Base-by-base conservation (phyloP, 2,113 vertebrate species). In the Theristicus caerulescens region DNA sequence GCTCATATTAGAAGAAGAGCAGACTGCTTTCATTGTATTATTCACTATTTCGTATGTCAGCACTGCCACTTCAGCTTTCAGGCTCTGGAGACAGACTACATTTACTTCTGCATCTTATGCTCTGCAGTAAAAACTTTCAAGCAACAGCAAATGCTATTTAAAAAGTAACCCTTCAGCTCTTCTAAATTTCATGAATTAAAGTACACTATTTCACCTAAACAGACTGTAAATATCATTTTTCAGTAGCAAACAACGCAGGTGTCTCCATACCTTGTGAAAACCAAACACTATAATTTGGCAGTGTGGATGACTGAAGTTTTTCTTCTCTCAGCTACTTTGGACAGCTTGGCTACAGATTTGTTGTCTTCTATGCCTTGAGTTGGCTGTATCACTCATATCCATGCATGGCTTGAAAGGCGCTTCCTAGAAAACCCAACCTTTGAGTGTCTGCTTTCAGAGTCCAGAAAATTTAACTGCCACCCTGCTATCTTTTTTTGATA, bases 11-110 rank as follows among this genome's bases (percentile, higher is more conserved):
- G 62, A 84, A 92, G 85, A 80, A 93, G 32, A 97, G 78, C 91
- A 94, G 91, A 70, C 78, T 79, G 16, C 77, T 91, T 93, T 94
- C 86, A 91, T 90, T 87, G 86, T 97, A 91, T 97, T 95, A 88
- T 94, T 95, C 96, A 91, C 93, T 89, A 34, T 89, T 94, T 94
- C 0, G 0, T 76, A 93, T 96, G 93, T 94, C 89, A 95, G 54
- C 54, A 69, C 62, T 83, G 91, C 74, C 73, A 94, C 70, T 93
- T 88, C 25, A 82, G 78, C 70, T 95, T 94, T 91, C 89, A 82
- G 42, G 57, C 82, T 81, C 72, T 57, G 47, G 29, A 95, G 77
- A 65, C 61, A 87, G 83, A 42, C 67, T 82, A 6, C 62, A 46
- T 94, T 94, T 95, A 62, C 54, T 77, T 57, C 77, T 61, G 20